Conservation (phyloP, 1,140 invertebrate genomes). For the Hormaphis cornu region DNA sequence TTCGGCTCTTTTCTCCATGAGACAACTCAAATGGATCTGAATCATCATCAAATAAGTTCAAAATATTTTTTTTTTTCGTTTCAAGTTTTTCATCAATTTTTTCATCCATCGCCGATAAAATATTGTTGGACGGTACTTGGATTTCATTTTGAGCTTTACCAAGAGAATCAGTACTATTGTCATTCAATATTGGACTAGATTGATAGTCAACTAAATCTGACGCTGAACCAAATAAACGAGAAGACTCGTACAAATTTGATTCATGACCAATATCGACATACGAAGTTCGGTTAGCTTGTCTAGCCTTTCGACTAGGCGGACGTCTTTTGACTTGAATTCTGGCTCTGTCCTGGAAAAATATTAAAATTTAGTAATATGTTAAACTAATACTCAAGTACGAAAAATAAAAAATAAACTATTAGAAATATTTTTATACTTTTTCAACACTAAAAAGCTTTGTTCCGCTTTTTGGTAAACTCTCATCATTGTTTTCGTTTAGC, state of each 20-base stretch:
- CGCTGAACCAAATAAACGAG: not conserved
- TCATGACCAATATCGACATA: not conserved
- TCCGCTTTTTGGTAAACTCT: not conserved
- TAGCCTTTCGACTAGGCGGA: constrained; percentile 23
- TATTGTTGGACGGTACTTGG: not conserved
- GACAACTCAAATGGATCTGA: not conserved
- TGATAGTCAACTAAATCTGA: constrained; percentile 15
- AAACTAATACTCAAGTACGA: not conserved
- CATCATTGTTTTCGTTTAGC: constrained; percentile 1
- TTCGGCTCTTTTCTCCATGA: not conserved
- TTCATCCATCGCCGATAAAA: not conserved
- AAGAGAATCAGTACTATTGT: not conserved
- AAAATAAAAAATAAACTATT: not conserved
- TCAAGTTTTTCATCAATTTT: not conserved
- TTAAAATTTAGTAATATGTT: not conserved
- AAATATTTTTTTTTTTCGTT: not conserved
- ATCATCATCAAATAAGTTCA: not conserved
- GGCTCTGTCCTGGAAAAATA: not conserved
- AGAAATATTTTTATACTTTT: not conserved
- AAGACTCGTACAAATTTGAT: not conserved
- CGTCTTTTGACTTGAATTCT: constrained; percentile 27
- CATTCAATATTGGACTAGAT: not conserved
- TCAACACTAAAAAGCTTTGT: constrained; percentile 13
- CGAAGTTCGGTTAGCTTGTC: constrained; percentile 6
- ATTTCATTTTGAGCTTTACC: not conserved